Conservation (phyloP, 2,113 vertebrate genomes). For the Coptodon bakossiorum region DNA sequence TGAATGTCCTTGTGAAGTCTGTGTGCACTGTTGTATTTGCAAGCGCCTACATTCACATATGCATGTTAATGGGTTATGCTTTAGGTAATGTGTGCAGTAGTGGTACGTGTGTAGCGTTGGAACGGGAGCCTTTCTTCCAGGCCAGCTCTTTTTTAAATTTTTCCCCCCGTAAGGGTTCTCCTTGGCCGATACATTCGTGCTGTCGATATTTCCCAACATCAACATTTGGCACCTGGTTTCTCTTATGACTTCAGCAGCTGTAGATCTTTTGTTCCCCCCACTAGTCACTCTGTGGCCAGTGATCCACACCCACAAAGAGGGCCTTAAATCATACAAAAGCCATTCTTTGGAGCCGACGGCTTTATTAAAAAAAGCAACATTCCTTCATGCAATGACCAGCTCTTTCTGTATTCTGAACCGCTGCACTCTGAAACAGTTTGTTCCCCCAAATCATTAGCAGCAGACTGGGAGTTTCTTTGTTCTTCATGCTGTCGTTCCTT, state of each 20-base stretch:
- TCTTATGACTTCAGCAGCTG: slow-evolving; percentile 72
- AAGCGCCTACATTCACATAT: background rate
- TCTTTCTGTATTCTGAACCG: slow-evolving; percentile 32
- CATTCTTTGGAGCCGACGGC: slow-evolving; percentile 38
- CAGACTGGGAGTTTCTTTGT: slow-evolving; percentile 49
- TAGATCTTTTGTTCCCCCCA: slow-evolving; percentile 72
- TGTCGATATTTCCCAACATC: slow-evolving; percentile 70
- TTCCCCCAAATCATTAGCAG: slow-evolving; percentile 59
- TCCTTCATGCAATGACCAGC: slow-evolving; percentile 63
- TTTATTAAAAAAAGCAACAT: slow-evolving; percentile 60
- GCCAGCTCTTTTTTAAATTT: background rate
- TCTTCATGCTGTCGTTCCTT: slow-evolving; percentile 36
- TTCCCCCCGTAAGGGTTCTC: slow-evolving; percentile 8
- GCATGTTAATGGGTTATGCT: slow-evolving; percentile 18
- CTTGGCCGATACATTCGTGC: slow-evolving; percentile 47
- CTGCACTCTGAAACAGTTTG: slow-evolving; percentile 29
- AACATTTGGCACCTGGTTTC: slow-evolving; percentile 73
- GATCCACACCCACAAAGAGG: slow-evolving; percentile 65
- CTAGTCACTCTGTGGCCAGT: slow-evolving; percentile 57
- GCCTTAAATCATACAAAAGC: slow-evolving; percentile 57
- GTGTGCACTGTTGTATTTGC: background rate
- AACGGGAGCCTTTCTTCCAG: slow-evolving; percentile 21
- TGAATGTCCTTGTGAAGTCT: slow-evolving; percentile 33
- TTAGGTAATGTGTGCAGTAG: background rate
- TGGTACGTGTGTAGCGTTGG: background rate